Conservation (phyloP, 2,113 vertebrate species). For the Myotis brandtii region DNA sequence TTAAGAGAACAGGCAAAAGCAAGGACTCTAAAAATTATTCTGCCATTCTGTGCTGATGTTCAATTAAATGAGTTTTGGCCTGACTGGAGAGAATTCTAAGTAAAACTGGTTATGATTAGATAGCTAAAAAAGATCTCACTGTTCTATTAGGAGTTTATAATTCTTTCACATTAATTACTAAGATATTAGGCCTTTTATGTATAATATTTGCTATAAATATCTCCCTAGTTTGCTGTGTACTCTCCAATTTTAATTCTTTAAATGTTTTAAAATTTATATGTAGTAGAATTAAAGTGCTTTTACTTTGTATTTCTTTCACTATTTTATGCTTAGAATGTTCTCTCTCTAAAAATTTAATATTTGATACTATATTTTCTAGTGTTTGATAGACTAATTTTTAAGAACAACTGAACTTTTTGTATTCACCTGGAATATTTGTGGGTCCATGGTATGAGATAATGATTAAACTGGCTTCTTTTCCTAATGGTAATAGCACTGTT, state of each 20-base stretch:
- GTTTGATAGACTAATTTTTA: constrained; percentile 22
- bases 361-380: neutral
- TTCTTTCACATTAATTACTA: neutral
- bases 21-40: neutral
- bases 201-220: neutral
- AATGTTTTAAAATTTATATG: neutral
- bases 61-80: neutral
- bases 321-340: neutral
- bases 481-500: neutral
- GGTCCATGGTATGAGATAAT: neutral
- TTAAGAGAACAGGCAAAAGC: neutral
- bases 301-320: constrained; percentile 4
- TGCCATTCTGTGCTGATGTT: neutral
- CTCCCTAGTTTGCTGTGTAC: neutral
- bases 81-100: neutral
- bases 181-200: constrained; percentile 19
- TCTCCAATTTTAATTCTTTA: constrained; percentile 42
- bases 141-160: neutral
- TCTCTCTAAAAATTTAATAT: neutral
- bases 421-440: neutral
- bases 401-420: neutral
- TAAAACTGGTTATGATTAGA: neutral
- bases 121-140: neutral
- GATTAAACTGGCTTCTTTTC: neutral
- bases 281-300: constrained; percentile 21